Percentiles rank a stretch among this genome's conserved stretches.
These are phyloP conservation scores for Acromyrmex charruanus DNA, from an alignment of 1,140 invertebrate genomes.

Conservation along the genomic window DNA sequence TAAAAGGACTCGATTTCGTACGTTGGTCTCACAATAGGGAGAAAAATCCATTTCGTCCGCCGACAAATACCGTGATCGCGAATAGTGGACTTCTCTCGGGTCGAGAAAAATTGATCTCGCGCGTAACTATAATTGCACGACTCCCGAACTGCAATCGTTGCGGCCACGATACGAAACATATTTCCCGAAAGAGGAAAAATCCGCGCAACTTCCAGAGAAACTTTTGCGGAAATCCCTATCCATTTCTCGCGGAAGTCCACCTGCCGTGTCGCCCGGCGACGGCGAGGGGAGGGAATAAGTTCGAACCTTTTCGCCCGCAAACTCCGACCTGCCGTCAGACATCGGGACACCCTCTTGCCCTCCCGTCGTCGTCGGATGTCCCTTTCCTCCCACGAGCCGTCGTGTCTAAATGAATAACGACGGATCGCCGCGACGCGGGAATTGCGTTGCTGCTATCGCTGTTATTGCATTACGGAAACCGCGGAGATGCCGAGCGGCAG, in stretches of 20 bases:
- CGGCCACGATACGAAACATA: slow-evolving; percentile 54
- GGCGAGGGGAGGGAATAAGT: slow-evolving; percentile 4
- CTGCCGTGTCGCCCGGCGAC: background rate
- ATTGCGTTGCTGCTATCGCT: slow-evolving; percentile 82
- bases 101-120: slow-evolving; percentile 50
- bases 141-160: slow-evolving; percentile 52
- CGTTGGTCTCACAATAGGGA: background rate
- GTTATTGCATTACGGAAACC: slow-evolving; percentile 79
- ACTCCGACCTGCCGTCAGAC: slow-evolving; percentile 44
- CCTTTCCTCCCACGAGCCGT: background rate
- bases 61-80: slow-evolving; percentile 14
- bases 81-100: background rate
- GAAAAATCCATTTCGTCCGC: slow-evolving; percentile 17
- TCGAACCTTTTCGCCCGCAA: slow-evolving; percentile 17
- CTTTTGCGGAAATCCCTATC: slow-evolving; percentile 48
- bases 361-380: background rate
- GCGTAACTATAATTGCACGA: slow-evolving; percentile 52
- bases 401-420: slow-evolving; percentile 68
- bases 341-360: background rate
- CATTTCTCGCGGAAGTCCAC: slow-evolving; percentile 29
- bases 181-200: slow-evolving; percentile 51
- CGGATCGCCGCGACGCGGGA: slow-evolving; percentile 71
- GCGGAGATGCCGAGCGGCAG: slow-evolving; percentile 67
- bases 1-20: background rate
- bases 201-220: slow-evolving; percentile 18